Evolutionary conservation across 2,797 vertebrate species (phyloP).

Genomic region (Carcharodon carcharias): DNA sequence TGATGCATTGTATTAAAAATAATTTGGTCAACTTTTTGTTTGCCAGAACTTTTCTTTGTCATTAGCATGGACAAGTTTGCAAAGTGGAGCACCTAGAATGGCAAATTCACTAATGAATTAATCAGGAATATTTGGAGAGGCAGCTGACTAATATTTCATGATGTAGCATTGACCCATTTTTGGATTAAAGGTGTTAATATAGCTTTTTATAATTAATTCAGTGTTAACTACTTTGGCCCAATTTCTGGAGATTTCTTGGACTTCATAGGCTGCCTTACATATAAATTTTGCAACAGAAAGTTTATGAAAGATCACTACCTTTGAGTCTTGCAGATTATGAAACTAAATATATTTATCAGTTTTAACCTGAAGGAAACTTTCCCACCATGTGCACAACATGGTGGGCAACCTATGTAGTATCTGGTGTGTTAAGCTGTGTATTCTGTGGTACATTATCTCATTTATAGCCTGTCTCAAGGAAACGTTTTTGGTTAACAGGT

Average conservation of each 20-base stretch:
- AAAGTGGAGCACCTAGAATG: neutral
- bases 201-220: neutral
- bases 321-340: neutral
- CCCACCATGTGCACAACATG: neutral
- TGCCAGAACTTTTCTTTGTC: neutral
- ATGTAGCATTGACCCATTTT: neutral
- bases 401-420: neutral
- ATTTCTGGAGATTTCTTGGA: neutral
- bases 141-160: neutral
- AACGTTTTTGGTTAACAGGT: neutral
- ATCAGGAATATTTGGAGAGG: neutral
- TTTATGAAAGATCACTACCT: neutral
- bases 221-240: neutral
- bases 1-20: neutral
- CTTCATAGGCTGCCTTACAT: neutral
- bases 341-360: neutral
- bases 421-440: neutral
- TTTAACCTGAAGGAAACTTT: neutral
- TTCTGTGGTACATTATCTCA: neutral
- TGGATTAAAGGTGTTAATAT: neutral
- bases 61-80: neutral
- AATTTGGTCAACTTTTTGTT: neutral
- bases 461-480: neutral
- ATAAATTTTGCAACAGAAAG: neutral
- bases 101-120: neutral